These are phyloP conservation scores for Achlya flavicornis DNA, from an alignment of 2,888 invertebrate genomes.

Conservation along the genomic window DNA sequence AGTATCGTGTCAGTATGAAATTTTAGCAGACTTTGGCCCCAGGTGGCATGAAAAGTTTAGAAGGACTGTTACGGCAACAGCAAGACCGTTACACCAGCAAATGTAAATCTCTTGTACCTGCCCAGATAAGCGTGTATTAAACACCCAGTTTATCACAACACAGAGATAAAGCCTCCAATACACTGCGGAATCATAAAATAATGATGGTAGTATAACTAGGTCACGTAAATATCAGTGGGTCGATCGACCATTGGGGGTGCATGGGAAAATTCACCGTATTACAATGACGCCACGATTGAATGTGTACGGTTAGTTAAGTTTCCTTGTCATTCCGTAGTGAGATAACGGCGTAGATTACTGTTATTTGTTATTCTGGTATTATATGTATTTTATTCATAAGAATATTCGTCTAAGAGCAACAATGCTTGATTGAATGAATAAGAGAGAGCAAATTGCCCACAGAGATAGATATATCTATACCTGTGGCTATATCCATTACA, in stretches of 20 bases:
- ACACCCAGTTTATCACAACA: neutral
- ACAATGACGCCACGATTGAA: neutral
- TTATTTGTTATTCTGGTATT: neutral
- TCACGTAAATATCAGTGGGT: constrained; percentile 21
- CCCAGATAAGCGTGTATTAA: neutral
- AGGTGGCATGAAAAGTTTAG: no score
- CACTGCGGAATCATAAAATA: constrained; percentile 14
- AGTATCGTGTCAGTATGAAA: no score
- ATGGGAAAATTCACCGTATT: neutral
- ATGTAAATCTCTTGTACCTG: no score
- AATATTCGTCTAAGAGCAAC: no score
- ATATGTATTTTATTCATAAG: neutral
- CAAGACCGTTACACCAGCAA: no score
- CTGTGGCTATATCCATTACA: no score
- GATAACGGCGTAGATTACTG: neutral
- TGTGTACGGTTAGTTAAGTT: neutral
- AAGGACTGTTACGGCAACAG: no score
- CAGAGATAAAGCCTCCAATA: neutral
- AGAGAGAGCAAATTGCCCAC: no score
- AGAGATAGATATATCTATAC: no score
- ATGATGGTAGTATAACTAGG: constrained; percentile 18
- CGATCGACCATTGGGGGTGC: neutral
- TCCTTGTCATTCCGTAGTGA: neutral
- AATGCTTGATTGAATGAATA: no score
- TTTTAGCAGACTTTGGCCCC: no score